Conservation (phyloP, 2,113 vertebrate species). For the Isichthys henryi region DNA sequence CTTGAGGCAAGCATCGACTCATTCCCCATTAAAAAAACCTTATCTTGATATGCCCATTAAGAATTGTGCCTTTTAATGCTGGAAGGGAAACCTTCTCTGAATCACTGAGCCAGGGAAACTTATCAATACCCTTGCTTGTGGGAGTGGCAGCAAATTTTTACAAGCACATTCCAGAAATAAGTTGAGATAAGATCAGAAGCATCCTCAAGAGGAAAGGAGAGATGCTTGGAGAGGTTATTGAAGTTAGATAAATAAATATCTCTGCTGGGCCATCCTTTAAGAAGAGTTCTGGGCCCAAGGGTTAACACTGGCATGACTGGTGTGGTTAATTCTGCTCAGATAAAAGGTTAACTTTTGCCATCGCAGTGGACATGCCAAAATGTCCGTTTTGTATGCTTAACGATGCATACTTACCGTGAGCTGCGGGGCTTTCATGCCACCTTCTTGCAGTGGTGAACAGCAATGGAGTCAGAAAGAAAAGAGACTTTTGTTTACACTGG, state of each 20-base stretch:
- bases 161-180: constrained; percentile 7
- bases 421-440: neutral
- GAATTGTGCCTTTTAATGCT: neutral
- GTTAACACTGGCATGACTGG: neutral
- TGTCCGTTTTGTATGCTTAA: neutral
- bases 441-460: neutral
- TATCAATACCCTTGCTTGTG: neutral
- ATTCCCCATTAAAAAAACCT: neutral
- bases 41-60: neutral
- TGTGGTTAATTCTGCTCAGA: neutral
- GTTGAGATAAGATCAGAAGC: neutral
- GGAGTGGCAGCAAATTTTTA: neutral
- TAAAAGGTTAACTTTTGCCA: neutral
- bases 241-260: neutral
- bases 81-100: neutral
- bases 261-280: neutral
- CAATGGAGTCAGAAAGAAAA: neutral
- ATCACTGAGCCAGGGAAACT: neutral
- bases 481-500: neutral
- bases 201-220: neutral
- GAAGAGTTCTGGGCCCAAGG: neutral
- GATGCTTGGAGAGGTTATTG: neutral
- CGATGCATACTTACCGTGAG: too few relatives aligned
- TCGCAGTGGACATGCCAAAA: neutral
- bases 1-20: neutral